Evolutionary conservation across 1,140 invertebrate species (phyloP).

Genomic region (Neodiprion lecontei): DNA sequence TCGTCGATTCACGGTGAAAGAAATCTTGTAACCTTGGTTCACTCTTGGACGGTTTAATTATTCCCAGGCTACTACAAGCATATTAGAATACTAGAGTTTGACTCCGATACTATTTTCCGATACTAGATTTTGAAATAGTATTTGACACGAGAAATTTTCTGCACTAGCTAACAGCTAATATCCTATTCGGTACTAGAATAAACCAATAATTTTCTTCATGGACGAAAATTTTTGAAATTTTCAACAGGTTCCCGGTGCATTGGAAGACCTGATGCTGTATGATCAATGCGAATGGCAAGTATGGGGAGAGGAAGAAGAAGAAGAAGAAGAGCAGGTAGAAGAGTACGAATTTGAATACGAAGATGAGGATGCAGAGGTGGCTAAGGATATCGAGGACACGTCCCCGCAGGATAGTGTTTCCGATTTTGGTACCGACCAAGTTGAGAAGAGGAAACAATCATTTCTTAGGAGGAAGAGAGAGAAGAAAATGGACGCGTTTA

Average conservation of each 20-base stretch:
- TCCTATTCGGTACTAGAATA: no score
- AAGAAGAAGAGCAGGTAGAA: constrained; percentile 26
- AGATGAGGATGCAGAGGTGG: constrained; percentile 3
- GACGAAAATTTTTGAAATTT: not conserved
- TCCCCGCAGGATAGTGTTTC: not conserved
- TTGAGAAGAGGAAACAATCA: constrained; percentile 9
- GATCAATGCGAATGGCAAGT: not conserved
- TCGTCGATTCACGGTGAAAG: no score
- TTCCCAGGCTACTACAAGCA: no score
- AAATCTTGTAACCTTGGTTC: no score
- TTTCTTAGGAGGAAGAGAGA: not conserved
- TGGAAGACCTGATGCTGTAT: not conserved
- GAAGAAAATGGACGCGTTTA: constrained; percentile 18
- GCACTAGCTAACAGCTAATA: no score
- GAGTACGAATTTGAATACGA: constrained; percentile 24
- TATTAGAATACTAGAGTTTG: no score
- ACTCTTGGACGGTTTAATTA: no score
- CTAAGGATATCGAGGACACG: not conserved
- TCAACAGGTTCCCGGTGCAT: not conserved
- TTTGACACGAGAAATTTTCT: no score
- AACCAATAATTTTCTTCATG: no score
- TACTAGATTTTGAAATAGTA: no score
- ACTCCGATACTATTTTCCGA: no score
- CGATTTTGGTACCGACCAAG: not conserved
- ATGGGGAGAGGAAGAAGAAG: constrained; percentile 22